These are phyloP conservation scores for Lochmaea capreae DNA, from an alignment of 2,888 invertebrate genomes.

Conservation along the genomic window DNA sequence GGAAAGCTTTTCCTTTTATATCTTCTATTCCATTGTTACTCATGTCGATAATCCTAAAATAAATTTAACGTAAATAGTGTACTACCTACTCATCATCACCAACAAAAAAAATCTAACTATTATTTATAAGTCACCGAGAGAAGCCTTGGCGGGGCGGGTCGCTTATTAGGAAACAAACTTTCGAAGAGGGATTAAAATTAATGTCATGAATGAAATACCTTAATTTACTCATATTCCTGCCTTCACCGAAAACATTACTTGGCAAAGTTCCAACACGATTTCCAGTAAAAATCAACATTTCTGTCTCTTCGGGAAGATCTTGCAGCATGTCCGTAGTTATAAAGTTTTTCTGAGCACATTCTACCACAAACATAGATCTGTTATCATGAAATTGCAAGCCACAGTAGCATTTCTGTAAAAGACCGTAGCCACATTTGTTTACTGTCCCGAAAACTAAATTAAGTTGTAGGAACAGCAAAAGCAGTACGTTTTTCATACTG, in stretches of 20 bases:
- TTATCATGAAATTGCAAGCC: conserved; percentile 68
- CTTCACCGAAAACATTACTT: conserved; percentile 78
- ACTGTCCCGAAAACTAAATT: conserved; percentile 42
- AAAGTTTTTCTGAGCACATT: conserved; percentile 77
- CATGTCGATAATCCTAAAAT: conserved; percentile 74
- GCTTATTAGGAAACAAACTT: too few species aligned
- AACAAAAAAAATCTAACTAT: too few species aligned
- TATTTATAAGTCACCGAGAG: too few species aligned
- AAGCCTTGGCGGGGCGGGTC: too few species aligned
- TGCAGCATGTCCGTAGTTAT: conserved; percentile 70
- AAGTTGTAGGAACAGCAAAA: conserved; percentile 23
- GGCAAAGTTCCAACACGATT: conserved; percentile 75
- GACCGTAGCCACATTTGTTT: conserved; percentile 54
- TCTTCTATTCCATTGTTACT: conserved; percentile 77
- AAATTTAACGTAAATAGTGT: not conserved
- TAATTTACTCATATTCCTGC: conserved; percentile 54
- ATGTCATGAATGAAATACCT: conserved; percentile 18
- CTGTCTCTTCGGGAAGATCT: conserved; percentile 73
- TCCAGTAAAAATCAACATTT: conserved; percentile 79
- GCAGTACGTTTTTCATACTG: conserved; percentile 37
- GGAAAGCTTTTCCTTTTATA: conserved; percentile 80
- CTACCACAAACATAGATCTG: conserved; percentile 70
- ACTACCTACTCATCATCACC: too few species aligned
- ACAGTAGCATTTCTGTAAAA: conserved; percentile 68
- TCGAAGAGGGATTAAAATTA: too few species aligned